A percentile compares a stretch with the other conserved stretches of the same genome.
These are phyloP conservation scores for Plebejus anna DNA, from an alignment of 2,888 invertebrate species.

Conservation along the genomic window DNA sequence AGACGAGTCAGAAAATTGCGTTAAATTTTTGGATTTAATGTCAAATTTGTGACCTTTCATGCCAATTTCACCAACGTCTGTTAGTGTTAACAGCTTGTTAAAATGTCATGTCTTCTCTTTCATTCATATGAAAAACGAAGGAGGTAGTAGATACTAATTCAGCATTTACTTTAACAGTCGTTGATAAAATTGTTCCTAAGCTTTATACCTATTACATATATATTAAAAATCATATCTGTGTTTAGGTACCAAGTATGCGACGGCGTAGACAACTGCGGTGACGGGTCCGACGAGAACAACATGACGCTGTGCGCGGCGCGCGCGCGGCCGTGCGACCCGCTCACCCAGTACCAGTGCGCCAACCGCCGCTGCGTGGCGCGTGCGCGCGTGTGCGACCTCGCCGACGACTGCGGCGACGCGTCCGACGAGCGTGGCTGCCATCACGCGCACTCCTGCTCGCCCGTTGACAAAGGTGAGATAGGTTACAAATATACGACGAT, in stretches of 20 bases:
- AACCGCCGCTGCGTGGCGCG: slow-evolving; percentile 91
- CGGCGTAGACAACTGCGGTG: slow-evolving; percentile 94
- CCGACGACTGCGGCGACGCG: slow-evolving; percentile 94
- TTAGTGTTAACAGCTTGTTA: no score
- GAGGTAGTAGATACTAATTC: no score
- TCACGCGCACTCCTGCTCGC: slow-evolving; percentile 80
- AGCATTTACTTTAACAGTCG: no score
- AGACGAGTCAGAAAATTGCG: no score
- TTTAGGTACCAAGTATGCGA: slow-evolving; percentile 91
- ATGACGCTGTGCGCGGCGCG: slow-evolving; percentile 92
- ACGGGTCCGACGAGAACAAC: slow-evolving; percentile 97
- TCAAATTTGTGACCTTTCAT: no score
- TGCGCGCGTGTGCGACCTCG: slow-evolving; percentile 90
- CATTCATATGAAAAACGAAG: no score
- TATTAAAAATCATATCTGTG: not conserved
- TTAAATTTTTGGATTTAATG: no score
- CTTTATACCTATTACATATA: no score
- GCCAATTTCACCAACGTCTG: no score
- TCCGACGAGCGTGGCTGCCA: slow-evolving; percentile 96
- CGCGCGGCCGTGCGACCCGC: slow-evolving; percentile 86
- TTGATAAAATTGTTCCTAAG: no score
- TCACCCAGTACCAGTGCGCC: slow-evolving; percentile 91
- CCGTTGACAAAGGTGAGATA: slow-evolving; percentile 56
- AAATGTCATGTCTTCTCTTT: no score
- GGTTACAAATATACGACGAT: not conserved